Evolutionary conservation across 2,888 invertebrate species (phyloP), one percentile per base, ranked within the genome.

Genomic region (Nemotelus pantherinus): DNA sequence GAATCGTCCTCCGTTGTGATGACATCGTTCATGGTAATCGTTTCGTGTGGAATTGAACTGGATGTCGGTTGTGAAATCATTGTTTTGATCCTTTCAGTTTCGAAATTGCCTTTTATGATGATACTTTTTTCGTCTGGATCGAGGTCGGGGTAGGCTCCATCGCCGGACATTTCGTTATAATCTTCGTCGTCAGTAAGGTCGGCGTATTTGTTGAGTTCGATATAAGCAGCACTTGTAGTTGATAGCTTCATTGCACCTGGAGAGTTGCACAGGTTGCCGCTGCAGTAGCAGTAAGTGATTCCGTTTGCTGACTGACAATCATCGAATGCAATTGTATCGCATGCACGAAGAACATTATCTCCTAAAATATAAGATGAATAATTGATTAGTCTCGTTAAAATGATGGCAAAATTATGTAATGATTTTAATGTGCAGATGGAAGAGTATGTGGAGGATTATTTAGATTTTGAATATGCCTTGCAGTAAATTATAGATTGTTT

Each of bases 221-320:
- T 60, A 43, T 74, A 60, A 50, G 63, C 63, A 48, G 60, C 60
- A 60, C 60, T 74, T 9, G 72, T 72, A 3, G 72, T 72, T 25
- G 74, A 63, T 5, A 63, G 47, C 41, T 74, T 60, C 63, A 74
- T 74, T 4, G 63, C 64, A 3, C 77, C 75, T 9, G 58, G 71
- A n/a, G 25, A 65, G 79, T 81, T 81, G 74, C 81, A 81, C 50
- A 81, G 74, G 78, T 80, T 77, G 41, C 64, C 65, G 74, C 75
- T 79, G 78, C 81, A 81, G 60, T 80, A 80, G 74, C 81, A 81
- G 64, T 80, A 80, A 9, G 77, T 79, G 44, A 80, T 77, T 53
- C 80, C 80, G 71, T 81, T 81, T 48, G 80, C 81, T 48, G 80
- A 80, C 77, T 80, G 76, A 74, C 81, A 81, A 77, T 81, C 81